Evolutionary conservation across 1,140 invertebrate genomes (phyloP).

Genomic region (Laupala kohalensis): DNA sequence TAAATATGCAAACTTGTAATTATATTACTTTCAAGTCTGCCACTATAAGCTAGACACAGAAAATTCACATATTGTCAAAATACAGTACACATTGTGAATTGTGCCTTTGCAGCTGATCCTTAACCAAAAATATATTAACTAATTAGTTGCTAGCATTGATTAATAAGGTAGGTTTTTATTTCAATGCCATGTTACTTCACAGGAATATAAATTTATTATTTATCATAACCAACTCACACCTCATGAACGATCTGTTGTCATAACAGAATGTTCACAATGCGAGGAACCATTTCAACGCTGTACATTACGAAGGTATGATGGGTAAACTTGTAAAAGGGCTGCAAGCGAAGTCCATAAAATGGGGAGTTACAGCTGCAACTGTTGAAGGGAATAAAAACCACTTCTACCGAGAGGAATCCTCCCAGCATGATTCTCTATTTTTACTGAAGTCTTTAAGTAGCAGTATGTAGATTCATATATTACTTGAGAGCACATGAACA

Average conservation of each 20-base stretch:
- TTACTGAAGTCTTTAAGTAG: neutral
- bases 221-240: too few relatives aligned
- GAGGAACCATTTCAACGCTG: neutral
- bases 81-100: neutral
- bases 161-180: neutral
- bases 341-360: constrained; percentile 3
- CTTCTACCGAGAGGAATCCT: neutral
- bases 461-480: neutral
- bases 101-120: constrained; percentile 4
- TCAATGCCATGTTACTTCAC: neutral
- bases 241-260: too few relatives aligned
- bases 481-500: neutral
- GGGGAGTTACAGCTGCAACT: constrained; percentile 1
- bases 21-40: constrained; percentile 1
- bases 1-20: constrained; percentile 6
- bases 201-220: neutral
- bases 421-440: neutral
- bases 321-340: constrained; percentile 5
- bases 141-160: neutral
- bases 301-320: neutral
- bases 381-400: constrained; percentile 1
- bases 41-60: constrained; percentile 4
- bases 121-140: neutral
- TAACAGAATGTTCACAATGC: neutral
- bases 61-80: constrained; percentile 9